phyloP scores from a whole-genome alignment of 2,113 vertebrate species.

The Xiphorhynchus elegans region DNA sequence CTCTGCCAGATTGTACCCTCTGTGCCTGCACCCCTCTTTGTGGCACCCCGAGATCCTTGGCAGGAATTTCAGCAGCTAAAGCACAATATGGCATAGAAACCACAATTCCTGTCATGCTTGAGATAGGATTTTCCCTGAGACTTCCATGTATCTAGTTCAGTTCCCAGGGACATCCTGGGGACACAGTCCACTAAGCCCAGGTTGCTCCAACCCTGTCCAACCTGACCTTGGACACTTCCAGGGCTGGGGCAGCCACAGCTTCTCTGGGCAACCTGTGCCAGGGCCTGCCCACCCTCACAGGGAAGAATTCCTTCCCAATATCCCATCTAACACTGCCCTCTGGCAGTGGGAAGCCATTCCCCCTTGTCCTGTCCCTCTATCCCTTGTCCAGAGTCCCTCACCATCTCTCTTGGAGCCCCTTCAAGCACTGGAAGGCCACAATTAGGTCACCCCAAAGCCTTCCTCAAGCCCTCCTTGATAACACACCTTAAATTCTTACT shows the following conservation, averaged over 20 bases:
- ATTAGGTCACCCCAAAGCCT: neutral
- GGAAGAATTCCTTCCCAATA: rapidly evolving
- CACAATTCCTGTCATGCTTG: neutral
- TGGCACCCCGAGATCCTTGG: neutral
- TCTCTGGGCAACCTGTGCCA: neutral
- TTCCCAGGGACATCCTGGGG: neutral
- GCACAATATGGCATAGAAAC: neutral
- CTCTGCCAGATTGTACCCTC: neutral
- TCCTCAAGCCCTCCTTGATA: neutral
- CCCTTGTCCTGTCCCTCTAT: neutral
- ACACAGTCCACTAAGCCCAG: too few species aligned
- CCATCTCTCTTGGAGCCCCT: neutral
- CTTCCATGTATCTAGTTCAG: neutral
- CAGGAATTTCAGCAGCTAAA: neutral
- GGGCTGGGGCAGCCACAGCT: neutral
- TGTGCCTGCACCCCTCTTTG: neutral
- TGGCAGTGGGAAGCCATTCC: neutral
- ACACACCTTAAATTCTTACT: rapidly evolving
- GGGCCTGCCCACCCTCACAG: neutral
- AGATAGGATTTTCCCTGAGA: neutral
- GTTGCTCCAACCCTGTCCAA: rapidly evolving
- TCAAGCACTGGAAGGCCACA: too few species aligned
- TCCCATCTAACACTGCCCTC: neutral
- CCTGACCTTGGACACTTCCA: neutral
- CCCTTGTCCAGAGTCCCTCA: neutral